Conservation (phyloP, 30 jellyfish, hydroid and myxozoan genomes). For the Aurelia coerulea region DNA sequence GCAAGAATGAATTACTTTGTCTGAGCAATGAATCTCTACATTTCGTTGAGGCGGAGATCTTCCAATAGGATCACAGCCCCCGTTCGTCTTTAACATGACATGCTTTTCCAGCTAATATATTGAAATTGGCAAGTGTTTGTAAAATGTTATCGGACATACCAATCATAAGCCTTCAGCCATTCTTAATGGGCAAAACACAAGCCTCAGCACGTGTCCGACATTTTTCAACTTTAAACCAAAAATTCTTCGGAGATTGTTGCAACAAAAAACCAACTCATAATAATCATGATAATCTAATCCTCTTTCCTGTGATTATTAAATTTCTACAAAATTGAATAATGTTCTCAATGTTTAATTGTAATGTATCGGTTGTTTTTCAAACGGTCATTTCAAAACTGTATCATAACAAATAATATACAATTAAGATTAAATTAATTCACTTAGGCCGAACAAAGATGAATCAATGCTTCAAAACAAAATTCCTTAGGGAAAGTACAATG, state of each 20-base stretch:
- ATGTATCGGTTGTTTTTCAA: conserved; percentile 1
- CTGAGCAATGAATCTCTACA: too few species aligned
- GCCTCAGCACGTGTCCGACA: too few species aligned
- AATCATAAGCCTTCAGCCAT: too few species aligned
- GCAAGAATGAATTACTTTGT: too few species aligned
- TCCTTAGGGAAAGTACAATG: neutral
- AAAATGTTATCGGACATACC: too few species aligned
- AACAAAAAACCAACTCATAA: conserved; percentile 1
- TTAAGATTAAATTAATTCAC: neutral
- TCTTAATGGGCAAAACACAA: too few species aligned
- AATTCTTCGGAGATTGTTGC: neutral
- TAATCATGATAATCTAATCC: conserved; percentile 1
- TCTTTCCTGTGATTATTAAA: conserved; percentile 9
- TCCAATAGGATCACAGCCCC: too few species aligned
- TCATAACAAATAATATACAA: neutral
- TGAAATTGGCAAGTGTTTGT: too few species aligned
- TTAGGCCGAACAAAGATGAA: neutral
- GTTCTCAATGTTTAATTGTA: neutral
- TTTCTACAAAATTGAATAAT: neutral
- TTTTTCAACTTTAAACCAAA: too few species aligned
- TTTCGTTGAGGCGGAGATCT: too few species aligned
- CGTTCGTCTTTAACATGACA: too few species aligned
- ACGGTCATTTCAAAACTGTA: neutral
- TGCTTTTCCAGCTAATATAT: too few species aligned
- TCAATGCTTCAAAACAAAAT: conserved; percentile 5